Conservation (phyloP, 2,113 vertebrate genomes). For the Cyphomyrus discorhynchus region DNA sequence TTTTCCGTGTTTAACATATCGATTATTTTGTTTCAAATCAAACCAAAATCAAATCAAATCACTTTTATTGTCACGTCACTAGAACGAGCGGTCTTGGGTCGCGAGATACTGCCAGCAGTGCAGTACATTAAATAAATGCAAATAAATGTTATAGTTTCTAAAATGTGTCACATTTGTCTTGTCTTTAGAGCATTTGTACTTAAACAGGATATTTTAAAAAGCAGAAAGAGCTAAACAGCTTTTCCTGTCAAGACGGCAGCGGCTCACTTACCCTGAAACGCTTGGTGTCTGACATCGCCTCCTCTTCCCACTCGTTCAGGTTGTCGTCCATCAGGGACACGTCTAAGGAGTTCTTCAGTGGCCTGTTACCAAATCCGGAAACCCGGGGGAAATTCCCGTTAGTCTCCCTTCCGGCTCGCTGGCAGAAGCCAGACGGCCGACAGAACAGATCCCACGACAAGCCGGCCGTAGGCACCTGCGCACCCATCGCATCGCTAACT, state of each 20-base stretch:
- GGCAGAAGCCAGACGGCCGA: background rate
- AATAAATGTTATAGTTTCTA: background rate
- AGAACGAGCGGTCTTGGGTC: too few species aligned
- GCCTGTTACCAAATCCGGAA: slow-evolving; percentile 56
- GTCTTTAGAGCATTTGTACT: too few species aligned
- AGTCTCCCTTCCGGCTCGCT: background rate
- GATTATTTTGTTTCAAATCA: background rate
- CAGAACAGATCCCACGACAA: background rate
- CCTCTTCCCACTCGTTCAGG: slow-evolving; percentile 91
- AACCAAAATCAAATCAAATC: too few species aligned
- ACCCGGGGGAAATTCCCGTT: background rate
- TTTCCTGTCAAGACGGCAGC: background rate
- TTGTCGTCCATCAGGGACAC: slow-evolving; percentile 89
- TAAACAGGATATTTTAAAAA: background rate
- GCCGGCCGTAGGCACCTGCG: background rate
- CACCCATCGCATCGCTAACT: background rate
- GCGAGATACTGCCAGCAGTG: too few species aligned
- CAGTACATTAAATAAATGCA: too few species aligned
- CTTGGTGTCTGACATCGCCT: slow-evolving; percentile 34
- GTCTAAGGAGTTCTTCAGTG: slow-evolving; percentile 79
- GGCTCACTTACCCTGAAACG: background rate
- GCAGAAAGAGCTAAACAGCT: background rate
- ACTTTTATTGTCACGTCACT: too few species aligned
- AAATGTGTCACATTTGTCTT: too few species aligned
- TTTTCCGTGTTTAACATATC: background rate